phyloP scores from a whole-genome alignment of 2,113 vertebrate genomes.

The Hyaena hyaena region DNA sequence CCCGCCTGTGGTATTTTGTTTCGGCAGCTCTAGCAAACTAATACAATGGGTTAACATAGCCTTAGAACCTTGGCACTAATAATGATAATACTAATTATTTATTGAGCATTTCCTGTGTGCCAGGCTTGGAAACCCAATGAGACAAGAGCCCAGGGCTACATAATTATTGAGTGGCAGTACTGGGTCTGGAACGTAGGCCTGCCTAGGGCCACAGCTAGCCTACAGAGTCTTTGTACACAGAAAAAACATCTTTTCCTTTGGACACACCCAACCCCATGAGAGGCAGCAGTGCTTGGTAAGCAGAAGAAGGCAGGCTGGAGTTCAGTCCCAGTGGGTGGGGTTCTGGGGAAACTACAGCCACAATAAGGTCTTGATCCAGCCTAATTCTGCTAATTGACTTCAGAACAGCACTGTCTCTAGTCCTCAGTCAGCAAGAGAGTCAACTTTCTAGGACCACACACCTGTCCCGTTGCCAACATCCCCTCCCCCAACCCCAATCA shows the following conservation, averaged over 20 bases:
- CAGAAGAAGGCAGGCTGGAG: background rate
- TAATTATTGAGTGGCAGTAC: background rate
- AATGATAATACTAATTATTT: background rate
- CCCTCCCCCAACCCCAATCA: background rate
- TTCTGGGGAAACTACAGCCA: background rate
- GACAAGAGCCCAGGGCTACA: background rate
- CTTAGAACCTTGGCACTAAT: background rate
- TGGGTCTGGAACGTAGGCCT: background rate
- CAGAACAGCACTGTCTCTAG: background rate
- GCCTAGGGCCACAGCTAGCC: background rate
- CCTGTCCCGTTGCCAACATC: background rate
- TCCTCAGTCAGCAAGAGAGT: background rate
- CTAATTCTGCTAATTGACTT: background rate
- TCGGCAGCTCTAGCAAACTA: background rate
- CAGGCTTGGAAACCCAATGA: background rate
- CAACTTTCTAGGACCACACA: background rate
- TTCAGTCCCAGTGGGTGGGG: background rate
- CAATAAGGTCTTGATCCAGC: background rate
- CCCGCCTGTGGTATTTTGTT: background rate
- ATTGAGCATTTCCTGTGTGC: background rate
- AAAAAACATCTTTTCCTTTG: background rate
- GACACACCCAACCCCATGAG: background rate
- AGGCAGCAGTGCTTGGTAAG: background rate
- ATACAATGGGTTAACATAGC: background rate
- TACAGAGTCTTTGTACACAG: background rate